Conservation (phyloP, 2,797 vertebrate genomes). For the Cetoscarus ocellatus region DNA sequence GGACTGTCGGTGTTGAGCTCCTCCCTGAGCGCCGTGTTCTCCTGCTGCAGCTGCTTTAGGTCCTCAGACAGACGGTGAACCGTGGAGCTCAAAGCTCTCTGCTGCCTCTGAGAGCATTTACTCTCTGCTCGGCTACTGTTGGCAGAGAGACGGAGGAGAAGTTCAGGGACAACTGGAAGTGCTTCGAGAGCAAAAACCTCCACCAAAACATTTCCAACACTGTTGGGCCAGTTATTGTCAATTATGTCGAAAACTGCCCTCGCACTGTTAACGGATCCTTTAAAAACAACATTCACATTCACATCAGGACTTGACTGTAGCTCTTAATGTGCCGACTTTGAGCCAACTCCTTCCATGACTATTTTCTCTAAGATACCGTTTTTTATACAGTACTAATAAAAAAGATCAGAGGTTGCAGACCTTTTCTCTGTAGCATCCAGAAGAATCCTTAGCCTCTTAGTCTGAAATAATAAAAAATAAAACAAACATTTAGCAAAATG, state of each 20-base stretch:
- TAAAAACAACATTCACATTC: too few species aligned
- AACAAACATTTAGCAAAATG: background rate
- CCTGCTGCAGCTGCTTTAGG: conserved; percentile 88
- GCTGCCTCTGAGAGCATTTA: conserved; percentile 83
- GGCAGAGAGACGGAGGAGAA: conserved; percentile 1
- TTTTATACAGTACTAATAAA: too few species aligned
- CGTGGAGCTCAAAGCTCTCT: conserved; percentile 85
- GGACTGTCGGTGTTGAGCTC: conserved; percentile 86
- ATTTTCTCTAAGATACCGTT: too few species aligned
- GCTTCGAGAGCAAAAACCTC: background rate
- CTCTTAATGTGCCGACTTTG: too few species aligned
- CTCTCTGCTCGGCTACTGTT: conserved; percentile 82
- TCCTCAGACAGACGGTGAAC: conserved; percentile 87
- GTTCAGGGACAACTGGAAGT: background rate
- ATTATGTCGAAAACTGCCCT: too few species aligned
- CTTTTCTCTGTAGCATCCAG: conserved; percentile 88
- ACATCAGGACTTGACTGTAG: too few species aligned
- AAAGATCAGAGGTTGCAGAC: conserved; percentile 62
- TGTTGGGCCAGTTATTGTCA: too few species aligned
- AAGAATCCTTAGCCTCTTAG: conserved; percentile 84
- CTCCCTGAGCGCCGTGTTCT: conserved; percentile 87
- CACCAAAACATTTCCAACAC: too few species aligned
- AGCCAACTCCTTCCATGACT: too few species aligned
- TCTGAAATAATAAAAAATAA: conserved; percentile 61
- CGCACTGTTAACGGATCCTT: too few species aligned